A percentile compares a stretch with the other conserved stretches of the same genome.
These are phyloP conservation scores for Xanthia icteritia DNA, from an alignment of 2,888 invertebrate species.

Conservation along the genomic window DNA sequence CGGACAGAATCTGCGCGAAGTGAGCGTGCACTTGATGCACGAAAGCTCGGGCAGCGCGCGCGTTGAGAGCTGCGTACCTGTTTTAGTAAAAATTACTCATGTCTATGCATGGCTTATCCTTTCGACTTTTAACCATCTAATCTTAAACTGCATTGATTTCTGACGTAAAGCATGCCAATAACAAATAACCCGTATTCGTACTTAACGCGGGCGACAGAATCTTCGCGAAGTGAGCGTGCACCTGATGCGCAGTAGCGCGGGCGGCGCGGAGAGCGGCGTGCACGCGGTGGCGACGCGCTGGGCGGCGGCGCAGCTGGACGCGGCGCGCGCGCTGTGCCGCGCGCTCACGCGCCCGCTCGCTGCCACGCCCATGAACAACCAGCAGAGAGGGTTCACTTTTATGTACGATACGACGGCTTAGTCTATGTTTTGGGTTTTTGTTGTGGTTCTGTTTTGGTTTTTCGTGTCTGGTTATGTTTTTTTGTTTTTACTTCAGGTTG, in stretches of 20 bases:
- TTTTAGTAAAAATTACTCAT: background rate
- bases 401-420: constrained; percentile 89
- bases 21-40: constrained; percentile 95
- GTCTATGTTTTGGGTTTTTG: constrained; percentile 13
- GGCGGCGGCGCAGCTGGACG: constrained; percentile 95
- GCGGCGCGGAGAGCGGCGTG: constrained; percentile 85
- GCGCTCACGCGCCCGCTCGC: constrained; percentile 93
- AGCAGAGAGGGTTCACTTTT: constrained; percentile 94
- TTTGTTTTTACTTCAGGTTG: constrained; percentile 31
- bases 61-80: constrained; percentile 86
- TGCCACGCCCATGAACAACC: constrained; percentile 92
- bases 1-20: constrained; percentile 94
- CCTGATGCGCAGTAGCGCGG: constrained; percentile 89
- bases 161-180: constrained; percentile 21
- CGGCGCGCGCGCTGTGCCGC: constrained; percentile 94
- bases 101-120: background rate
- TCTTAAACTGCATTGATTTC: background rate
- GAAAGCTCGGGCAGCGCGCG: constrained; percentile 68
- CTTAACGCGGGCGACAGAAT: constrained; percentile 89
- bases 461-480: constrained; percentile 43
- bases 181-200: background rate
- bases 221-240: constrained; percentile 96
- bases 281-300: constrained; percentile 95
- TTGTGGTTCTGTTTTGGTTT: constrained; percentile 34
- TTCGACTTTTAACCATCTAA: background rate